A percentile compares a stretch with the other conserved stretches of the same genome.
These are phyloP conservation scores for Xenentodon cancila DNA, from an alignment of 2,797 vertebrate genomes.

Conservation along the genomic window DNA sequence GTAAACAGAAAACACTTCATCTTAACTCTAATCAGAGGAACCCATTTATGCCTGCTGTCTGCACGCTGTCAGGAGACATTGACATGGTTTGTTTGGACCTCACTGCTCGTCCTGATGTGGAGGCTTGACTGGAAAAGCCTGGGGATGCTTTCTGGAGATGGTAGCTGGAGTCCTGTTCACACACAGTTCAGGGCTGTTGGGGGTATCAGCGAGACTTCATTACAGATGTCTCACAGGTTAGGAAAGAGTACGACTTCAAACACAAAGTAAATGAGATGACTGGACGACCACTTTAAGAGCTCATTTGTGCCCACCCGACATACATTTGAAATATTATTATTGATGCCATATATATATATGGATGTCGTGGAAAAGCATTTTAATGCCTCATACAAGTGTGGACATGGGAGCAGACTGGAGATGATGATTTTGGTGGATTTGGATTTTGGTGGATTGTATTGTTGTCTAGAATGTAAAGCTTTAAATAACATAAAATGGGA, in stretches of 20 bases:
- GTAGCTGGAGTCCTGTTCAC: slow-evolving; percentile 15
- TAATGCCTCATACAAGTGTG: too few species aligned
- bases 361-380: too few species aligned
- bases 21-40: slow-evolving; percentile 47
- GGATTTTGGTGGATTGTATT: too few species aligned
- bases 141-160: slow-evolving; percentile 28
- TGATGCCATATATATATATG: too few species aligned
- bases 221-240: slow-evolving; percentile 28
- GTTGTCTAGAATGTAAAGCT: too few species aligned
- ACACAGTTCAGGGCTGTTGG: slow-evolving; percentile 44
- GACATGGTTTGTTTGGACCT: slow-evolving; percentile 28
- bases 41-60: slow-evolving; percentile 28
- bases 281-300: too few species aligned
- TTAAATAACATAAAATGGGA: too few species aligned
- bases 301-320: too few species aligned
- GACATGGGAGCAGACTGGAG: too few species aligned
- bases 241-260: slow-evolving; percentile 37
- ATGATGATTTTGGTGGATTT: too few species aligned
- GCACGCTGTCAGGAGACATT: slow-evolving; percentile 19
- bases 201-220: slow-evolving; percentile 33
- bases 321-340: too few species aligned
- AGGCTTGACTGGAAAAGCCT: slow-evolving; percentile 35
- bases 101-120: slow-evolving; percentile 15
- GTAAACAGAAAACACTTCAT: slow-evolving; percentile 48
- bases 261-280: neutral